These are phyloP conservation scores for Ophraella communa DNA, from an alignment of 2,888 invertebrate species.

Conservation along the genomic window DNA sequence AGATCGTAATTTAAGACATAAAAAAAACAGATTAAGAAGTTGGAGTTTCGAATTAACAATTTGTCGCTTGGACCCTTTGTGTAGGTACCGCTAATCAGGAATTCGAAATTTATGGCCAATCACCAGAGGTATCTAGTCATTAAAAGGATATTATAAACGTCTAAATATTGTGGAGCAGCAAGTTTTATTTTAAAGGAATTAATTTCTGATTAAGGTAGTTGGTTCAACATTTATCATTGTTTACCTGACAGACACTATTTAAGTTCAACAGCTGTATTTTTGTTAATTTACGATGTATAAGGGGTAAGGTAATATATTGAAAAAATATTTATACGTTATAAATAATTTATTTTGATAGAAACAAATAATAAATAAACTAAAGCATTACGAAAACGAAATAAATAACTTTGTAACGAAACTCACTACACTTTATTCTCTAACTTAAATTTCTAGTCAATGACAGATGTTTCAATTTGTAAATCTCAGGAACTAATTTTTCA, in stretches of 20 bases:
- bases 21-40: conserved; percentile 24
- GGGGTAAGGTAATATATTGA: too few species aligned
- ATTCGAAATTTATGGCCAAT: conserved; percentile 32
- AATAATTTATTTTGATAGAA: too few species aligned
- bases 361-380: too few species aligned
- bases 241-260: neutral
- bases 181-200: conserved; percentile 14
- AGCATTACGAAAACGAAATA: too few species aligned
- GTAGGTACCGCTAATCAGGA: conserved; percentile 29
- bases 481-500: too few species aligned
- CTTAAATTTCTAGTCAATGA: too few species aligned
- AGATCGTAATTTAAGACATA: conserved; percentile 9
- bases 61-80: conserved; percentile 30
- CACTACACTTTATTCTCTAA: too few species aligned
- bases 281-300: neutral
- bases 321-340: too few species aligned
- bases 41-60: conserved; percentile 29
- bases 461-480: too few species aligned
- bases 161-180: conserved; percentile 24
- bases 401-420: too few species aligned
- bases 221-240: neutral
- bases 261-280: neutral
- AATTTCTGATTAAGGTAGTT: neutral
- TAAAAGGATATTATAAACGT: conserved; percentile 35
- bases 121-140: conserved; percentile 31